These are phyloP conservation scores for Oryzias sinensis DNA, from an alignment of 2,797 vertebrate species.

Conservation along the genomic window DNA sequence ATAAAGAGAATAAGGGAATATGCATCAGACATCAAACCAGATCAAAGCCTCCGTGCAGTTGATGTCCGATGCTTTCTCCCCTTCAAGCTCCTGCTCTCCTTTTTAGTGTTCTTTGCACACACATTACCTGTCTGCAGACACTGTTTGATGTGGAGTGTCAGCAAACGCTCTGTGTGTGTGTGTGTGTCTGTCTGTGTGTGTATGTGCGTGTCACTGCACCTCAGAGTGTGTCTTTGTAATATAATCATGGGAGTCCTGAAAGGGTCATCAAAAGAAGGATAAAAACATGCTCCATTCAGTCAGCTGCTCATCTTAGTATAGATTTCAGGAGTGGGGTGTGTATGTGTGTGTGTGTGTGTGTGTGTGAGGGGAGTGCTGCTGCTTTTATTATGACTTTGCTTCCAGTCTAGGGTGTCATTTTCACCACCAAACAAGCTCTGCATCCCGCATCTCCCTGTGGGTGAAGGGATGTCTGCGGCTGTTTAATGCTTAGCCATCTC, in stretches of 20 bases:
- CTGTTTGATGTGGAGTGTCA: slow-evolving; percentile 63
- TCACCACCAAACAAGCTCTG: slow-evolving; percentile 5
- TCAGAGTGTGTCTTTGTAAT: slow-evolving; percentile 1
- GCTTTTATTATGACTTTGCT: background rate
- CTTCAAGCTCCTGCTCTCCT: slow-evolving; percentile 25
- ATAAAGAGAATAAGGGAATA: slow-evolving; percentile 52
- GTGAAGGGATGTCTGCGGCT: slow-evolving; percentile 19
- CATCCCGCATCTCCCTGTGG: slow-evolving; percentile 13
- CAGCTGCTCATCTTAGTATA: background rate
- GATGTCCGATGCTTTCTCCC: slow-evolving; percentile 40
- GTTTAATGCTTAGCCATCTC: slow-evolving; percentile 25
- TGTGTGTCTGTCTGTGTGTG: background rate
- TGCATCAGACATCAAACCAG: slow-evolving; percentile 70
- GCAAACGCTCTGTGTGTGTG: slow-evolving; percentile 6
- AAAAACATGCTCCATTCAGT: background rate
- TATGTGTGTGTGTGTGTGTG: too few species aligned
- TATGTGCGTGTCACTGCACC: background rate
- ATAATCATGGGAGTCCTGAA: background rate
- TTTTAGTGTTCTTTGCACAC: slow-evolving; percentile 38
- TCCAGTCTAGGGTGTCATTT: slow-evolving; percentile 3
- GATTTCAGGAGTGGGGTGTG: background rate
- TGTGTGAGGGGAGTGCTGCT: too few species aligned
- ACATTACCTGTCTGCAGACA: slow-evolving; percentile 57
- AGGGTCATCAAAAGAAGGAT: background rate
- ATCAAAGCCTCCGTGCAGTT: slow-evolving; percentile 63